Base-by-base conservation (phyloP, 2,888 invertebrate genomes). In the Dichetophora obliterata region DNA sequence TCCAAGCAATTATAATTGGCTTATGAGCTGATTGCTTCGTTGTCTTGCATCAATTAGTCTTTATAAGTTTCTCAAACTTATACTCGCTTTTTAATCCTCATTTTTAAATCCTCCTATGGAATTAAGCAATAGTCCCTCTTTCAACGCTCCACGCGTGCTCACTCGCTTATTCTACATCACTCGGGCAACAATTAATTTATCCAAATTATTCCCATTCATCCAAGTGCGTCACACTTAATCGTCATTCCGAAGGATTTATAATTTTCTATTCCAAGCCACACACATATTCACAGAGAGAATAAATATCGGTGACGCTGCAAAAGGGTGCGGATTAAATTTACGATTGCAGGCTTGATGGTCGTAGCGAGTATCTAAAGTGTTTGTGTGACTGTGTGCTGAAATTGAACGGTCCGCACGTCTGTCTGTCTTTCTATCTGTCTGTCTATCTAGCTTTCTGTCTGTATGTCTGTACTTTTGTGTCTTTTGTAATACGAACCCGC, bases 161-260 rank as follows among this genome's bases (percentile, higher is more conserved):
- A 43, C 43, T 43, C 43, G 14, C 43, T 37, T 9, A 37, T 9
- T 43, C 43, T 43, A 43, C 43, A 43, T 11, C 43, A 43, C 43
- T 43, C 16, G 27, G 31, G 31, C 31, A 31, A 31, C 31, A 68
- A 68, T 68, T 68, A 68, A 68, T 68, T 68, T 68, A 14, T 68
- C 14, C 43, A 68, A 68, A 68, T 68, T 68, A 72, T 57, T 74
- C 74, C 78, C 70, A 70, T 75, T 50, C 77, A 82, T 68, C 19
- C 27, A 50, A 68, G 68, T 68, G 68, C 50, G 68, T 50, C 48
- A 68, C 68, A 50, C 68, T 48, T 68, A 68, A 68, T 68, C 68
- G 68, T 50, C 22, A 50, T 68, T 24, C 50, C 68, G 50, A 50
- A 68, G 68, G 50, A 68, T 68, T 68, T 68, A 68, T 68, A 50